phyloP scores from a whole-genome alignment of 1,140 invertebrate species.

The Schlechtendalia chinensis region DNA sequence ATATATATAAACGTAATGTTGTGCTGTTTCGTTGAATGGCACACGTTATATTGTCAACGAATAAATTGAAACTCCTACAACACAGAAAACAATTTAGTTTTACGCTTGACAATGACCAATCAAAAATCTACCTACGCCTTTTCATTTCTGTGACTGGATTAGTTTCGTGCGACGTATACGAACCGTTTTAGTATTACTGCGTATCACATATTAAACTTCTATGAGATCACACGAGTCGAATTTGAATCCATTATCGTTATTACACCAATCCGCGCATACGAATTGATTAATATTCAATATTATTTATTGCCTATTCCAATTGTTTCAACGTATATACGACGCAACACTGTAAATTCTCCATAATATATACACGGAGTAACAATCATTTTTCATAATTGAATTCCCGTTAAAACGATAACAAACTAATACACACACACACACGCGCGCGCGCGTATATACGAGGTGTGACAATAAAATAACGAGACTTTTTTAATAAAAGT shows the following conservation, averaged over 20 bases:
- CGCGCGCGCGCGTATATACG: no score
- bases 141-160: neutral
- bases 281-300: no score
- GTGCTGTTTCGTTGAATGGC: no score
- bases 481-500: no score
- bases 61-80: neutral
- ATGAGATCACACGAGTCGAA: no score
- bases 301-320: neutral
- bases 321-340: neutral
- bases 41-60: neutral
- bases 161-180: no score
- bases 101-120: neutral
- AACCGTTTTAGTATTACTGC: no score
- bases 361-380: neutral
- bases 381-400: constrained; percentile 1
- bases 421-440: neutral
- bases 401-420: neutral
- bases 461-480: no score
- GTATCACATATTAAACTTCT: no score
- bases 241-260: no score
- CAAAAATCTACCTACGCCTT: neutral
- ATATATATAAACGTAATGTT: no score
- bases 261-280: no score
- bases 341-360: neutral
- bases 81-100: neutral